Evolutionary conservation across 2,888 invertebrate genomes (phyloP).

Genomic region (Sialis lutaria): DNA sequence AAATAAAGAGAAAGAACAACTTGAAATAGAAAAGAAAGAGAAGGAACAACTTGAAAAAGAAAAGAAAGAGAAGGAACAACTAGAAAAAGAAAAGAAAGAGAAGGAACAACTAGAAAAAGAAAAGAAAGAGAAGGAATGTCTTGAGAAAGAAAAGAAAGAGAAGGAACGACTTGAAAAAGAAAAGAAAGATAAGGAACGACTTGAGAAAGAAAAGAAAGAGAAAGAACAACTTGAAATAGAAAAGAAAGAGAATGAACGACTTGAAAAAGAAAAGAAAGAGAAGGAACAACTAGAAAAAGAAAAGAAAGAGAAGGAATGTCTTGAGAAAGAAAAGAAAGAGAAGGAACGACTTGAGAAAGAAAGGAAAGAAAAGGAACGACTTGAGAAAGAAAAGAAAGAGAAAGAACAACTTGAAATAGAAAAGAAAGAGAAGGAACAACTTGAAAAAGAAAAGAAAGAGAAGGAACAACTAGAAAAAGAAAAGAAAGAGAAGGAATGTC

Average conservation of each 20-base stretch:
- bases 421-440: constrained; percentile 8
- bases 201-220: too few relatives aligned
- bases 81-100: constrained; percentile 3
- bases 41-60: constrained; percentile 8
- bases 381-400: neutral
- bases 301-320: neutral
- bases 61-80: constrained; percentile 9
- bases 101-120: too few relatives aligned
- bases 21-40: too few relatives aligned
- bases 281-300: neutral
- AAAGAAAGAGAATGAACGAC: neutral
- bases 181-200: too few relatives aligned
- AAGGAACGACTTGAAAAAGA: too few relatives aligned
- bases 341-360: neutral
- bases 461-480: constrained; percentile 9
- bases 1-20: constrained; percentile 8
- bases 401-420: neutral
- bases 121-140: too few relatives aligned
- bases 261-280: neutral
- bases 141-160: too few relatives aligned
- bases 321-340: neutral
- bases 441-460: constrained; percentile 8
- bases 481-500: constrained; percentile 9
- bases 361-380: neutral
- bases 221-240: too few relatives aligned